A percentile compares a stretch with the other conserved stretches of the same genome.
Evolutionary conservation across 64 coral and sea anemone genomes (phyloP).

Genomic region (Catalaphyllia jardinei): DNA sequence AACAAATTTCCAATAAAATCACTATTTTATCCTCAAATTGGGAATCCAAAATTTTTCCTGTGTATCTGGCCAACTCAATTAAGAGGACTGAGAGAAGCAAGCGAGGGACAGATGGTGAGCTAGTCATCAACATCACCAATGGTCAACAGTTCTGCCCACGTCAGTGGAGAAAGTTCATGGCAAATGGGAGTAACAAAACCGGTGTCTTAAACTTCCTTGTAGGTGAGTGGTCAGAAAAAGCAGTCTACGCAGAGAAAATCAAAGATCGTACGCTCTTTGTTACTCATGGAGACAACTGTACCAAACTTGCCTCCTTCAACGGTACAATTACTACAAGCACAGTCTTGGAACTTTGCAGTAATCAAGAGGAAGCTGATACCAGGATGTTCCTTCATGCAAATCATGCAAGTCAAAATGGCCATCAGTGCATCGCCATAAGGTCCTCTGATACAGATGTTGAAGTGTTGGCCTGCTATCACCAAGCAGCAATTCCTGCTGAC

Average conservation of each 20-base stretch:
- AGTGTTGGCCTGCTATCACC: slow-evolving; percentile 40
- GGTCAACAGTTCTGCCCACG: too few relatives aligned
- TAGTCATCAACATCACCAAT: slow-evolving; percentile 26
- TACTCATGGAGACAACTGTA: slow-evolving; percentile 39
- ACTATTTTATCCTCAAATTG: too few relatives aligned
- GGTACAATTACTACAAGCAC: neutral
- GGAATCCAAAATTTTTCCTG: too few relatives aligned
- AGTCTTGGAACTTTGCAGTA: neutral
- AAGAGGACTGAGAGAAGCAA: slow-evolving; percentile 20
- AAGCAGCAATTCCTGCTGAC: slow-evolving; percentile 40
- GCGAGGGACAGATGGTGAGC: slow-evolving; percentile 1
- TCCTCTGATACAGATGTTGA: too few relatives aligned
- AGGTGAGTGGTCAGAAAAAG: neutral
- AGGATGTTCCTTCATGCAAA: slow-evolving; percentile 44
- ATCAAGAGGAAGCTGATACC: too few relatives aligned
- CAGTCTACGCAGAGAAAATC: slow-evolving; percentile 22
- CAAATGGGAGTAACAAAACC: slow-evolving; percentile 28
- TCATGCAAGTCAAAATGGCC: too few relatives aligned
- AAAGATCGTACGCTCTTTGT: slow-evolving; percentile 19
- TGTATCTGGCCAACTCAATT: slow-evolving; percentile 17
- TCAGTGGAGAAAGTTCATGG: slow-evolving; percentile 43
- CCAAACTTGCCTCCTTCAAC: slow-evolving; percentile 13
- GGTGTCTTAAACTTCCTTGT: neutral
- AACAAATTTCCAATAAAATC: too few relatives aligned
- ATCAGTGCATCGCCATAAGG: too few relatives aligned